These are phyloP conservation scores for Tokudaia tokunoshimensis DNA, from an alignment of 2,797 vertebrate genomes.

Conservation along the genomic window DNA sequence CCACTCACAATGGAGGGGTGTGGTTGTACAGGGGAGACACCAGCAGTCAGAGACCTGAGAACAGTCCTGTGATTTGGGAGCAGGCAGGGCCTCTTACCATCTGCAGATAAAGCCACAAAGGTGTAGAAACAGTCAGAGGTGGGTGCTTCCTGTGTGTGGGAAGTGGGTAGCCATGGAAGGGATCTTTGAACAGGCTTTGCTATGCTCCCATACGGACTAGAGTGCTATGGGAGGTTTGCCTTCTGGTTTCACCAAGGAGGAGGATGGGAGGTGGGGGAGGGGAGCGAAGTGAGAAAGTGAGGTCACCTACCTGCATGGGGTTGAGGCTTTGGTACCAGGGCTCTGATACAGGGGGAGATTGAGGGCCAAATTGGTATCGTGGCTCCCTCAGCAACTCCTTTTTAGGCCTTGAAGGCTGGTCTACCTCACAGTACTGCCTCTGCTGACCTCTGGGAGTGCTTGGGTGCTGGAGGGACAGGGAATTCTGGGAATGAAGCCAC, in stretches of 20 bases:
- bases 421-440: neutral
- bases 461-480: neutral
- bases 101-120: neutral
- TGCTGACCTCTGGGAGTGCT: neutral
- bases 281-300: neutral
- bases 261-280: neutral
- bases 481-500: neutral
- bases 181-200: neutral
- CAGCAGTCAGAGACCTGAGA: neutral
- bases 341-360: neutral
- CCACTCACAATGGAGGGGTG: neutral
- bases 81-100: neutral
- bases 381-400: neutral
- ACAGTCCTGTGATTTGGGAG: neutral
- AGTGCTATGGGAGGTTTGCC: accelerated
- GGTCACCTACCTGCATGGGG: neutral
- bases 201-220: neutral
- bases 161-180: no score
- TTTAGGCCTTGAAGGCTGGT: neutral
- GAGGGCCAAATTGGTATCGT: neutral
- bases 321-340: neutral
- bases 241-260: neutral
- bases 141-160: neutral
- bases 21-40: neutral
- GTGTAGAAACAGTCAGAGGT: accelerated